Evolutionary conservation across 1,140 invertebrate genomes (phyloP), one percentile per base, ranked within the genome.

Genomic region (Drosophila arizonae): DNA sequence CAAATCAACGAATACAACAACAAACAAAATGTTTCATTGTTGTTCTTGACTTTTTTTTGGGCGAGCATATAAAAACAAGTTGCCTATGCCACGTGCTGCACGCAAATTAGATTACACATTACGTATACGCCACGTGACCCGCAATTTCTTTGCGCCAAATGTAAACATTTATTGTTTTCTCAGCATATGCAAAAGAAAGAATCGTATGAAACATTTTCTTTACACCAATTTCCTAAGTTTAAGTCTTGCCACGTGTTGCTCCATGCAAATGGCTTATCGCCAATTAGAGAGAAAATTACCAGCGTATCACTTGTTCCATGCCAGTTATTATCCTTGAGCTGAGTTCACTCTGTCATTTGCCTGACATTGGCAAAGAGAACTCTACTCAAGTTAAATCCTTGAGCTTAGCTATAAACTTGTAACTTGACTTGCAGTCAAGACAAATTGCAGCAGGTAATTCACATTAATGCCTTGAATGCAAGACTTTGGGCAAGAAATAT

Each of bases 41-140:
- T 2, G 3, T 2, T 24, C 2, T 24, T 24, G 21, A 24, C 21
- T 24, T 24, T 24, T 1, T 21, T 24, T 24, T 24, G 21, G 21
- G 21, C 2, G 21, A 24, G 21, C 21, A 24, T 24, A 24, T 24
- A 24, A 24, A 24, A 24, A 24, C 21, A 68, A 48, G 24, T 61
- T 72, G 9, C 11, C 9, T 10, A 2, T 73, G 76, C 50, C 82
- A 87, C 82, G 76, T 79, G 79, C 82, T 56, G n/a, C 74, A 72
- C 65, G 66, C 64, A 81, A 85, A 81, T 87, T 76, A 76, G 61
- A 86, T 86, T 87, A 67, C 78, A 24, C 21, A 24, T 24, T 24
- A 3, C 21, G 79, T 72, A 87, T 81, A 81, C 78, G 76, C 52
- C 54, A 62, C 63, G 66, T 87, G 55, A 45, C 9, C 52, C 60